A percentile compares a stretch with the other conserved stretches of the same genome.
phyloP scores from a whole-genome alignment of 1,140 invertebrate genomes.

The Pteromalus puparum region DNA sequence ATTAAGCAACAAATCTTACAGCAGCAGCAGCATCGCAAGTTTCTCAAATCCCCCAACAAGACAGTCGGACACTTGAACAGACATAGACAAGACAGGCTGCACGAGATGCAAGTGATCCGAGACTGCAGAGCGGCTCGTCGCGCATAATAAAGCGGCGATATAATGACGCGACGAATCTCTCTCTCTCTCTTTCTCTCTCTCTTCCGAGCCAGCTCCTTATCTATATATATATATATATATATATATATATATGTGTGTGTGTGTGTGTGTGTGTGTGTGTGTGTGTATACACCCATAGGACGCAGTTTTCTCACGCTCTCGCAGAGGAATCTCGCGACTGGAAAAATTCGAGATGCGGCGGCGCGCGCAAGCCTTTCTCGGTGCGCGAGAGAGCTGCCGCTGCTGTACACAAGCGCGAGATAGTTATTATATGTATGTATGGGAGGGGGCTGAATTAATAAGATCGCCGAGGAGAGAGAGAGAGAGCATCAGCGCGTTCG shows the following conservation, averaged over 20 bases:
- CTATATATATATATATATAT: neutral
- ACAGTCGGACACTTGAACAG: neutral
- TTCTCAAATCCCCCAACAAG: neutral
- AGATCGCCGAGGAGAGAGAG: slow-evolving; percentile 17
- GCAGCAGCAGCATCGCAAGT: neutral
- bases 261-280: too few species aligned
- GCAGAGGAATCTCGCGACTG: neutral
- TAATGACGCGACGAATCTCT: slow-evolving; percentile 10
- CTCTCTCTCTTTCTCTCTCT: neutral
- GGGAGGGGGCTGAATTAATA: slow-evolving; percentile 32
- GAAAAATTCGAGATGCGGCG: slow-evolving; percentile 13
- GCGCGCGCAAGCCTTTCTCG: neutral
- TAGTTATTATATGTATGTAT: neutral
- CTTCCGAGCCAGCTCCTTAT: neutral
- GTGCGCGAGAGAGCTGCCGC: too few species aligned
- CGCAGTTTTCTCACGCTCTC: slow-evolving; percentile 30
- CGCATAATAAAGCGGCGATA: slow-evolving; percentile 21
- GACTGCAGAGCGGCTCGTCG: neutral
- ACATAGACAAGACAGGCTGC: neutral
- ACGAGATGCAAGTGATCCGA: neutral
- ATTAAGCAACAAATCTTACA: neutral
- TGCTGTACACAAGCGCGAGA: neutral
- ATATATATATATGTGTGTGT: too few species aligned
- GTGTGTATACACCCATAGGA: neutral
- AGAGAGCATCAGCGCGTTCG: neutral